Percentiles rank a stretch among this genome's conserved stretches.
Conservation (phyloP, 2,888 invertebrate species). For the Caenorhabditis doughertyi region DNA sequence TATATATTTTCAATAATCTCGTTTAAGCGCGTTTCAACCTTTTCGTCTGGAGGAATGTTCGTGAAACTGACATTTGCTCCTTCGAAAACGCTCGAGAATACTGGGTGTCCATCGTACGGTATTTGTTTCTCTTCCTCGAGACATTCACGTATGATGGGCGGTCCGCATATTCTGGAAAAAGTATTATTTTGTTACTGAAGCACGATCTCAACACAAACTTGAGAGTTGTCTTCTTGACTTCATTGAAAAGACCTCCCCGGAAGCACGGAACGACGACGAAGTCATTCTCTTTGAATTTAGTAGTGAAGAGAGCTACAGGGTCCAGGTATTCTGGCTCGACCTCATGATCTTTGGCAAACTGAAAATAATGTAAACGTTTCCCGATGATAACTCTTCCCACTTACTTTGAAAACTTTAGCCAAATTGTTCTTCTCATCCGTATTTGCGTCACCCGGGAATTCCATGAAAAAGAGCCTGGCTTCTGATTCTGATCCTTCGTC, state of each 20-base stretch:
- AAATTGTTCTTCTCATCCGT: slow-evolving; percentile 28
- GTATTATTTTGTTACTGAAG: no score
- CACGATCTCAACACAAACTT: background rate
- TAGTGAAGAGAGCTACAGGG: slow-evolving; percentile 22
- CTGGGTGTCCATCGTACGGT: slow-evolving; percentile 65
- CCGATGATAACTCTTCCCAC: no score
- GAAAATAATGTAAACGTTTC: slow-evolving; percentile 1
- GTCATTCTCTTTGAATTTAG: slow-evolving; percentile 37
- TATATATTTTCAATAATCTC: no score
- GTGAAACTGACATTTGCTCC: slow-evolving; percentile 68
- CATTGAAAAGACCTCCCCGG: slow-evolving; percentile 52
- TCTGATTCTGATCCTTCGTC: slow-evolving; percentile 58
- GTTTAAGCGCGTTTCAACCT: no score
- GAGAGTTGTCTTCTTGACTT: slow-evolving; percentile 24
- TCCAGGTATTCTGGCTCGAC: slow-evolving; percentile 61
- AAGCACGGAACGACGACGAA: slow-evolving; percentile 65
- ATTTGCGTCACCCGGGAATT: slow-evolving; percentile 11
- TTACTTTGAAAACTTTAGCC: slow-evolving; percentile 14
- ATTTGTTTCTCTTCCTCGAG: slow-evolving; percentile 48
- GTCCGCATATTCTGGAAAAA: slow-evolving; percentile 65
- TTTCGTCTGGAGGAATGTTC: slow-evolving; percentile 36
- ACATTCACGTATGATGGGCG: slow-evolving; percentile 64
- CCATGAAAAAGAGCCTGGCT: slow-evolving; percentile 49
- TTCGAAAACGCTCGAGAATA: slow-evolving; percentile 66
- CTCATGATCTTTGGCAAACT: slow-evolving; percentile 31